A percentile compares a stretch with the other conserved stretches of the same genome.
Conservation (phyloP, 1,140 invertebrate genomes). For the Halictus rubicundus region DNA sequence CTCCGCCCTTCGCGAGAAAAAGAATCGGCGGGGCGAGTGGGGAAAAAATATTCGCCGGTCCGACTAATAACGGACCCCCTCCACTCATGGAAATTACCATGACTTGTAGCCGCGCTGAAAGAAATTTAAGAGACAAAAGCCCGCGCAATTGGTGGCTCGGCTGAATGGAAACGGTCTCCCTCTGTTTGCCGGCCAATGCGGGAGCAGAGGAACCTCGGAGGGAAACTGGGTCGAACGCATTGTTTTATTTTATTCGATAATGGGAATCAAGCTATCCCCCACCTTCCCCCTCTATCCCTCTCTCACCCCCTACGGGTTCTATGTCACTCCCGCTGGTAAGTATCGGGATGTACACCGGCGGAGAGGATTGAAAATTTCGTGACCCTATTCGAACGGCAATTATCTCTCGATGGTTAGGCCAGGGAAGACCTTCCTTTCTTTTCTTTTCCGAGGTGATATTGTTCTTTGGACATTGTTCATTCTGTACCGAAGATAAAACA, state of each 20-base stretch:
- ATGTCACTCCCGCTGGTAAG: background rate
- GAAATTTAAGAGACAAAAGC: background rate
- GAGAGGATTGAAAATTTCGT: no score
- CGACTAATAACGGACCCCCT: background rate
- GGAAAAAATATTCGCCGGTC: background rate
- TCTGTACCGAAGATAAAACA: no score
- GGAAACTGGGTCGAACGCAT: constrained; percentile 11
- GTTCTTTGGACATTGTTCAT: no score
- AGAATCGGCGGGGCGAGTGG: background rate
- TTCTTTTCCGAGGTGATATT: no score
- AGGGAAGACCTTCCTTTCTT: background rate
- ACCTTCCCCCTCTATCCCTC: no score
- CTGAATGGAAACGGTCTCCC: background rate
- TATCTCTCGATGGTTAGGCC: constrained; percentile 8
- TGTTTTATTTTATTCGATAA: constrained; percentile 14
- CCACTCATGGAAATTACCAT: background rate
- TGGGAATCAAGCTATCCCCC: background rate
- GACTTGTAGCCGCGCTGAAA: background rate
- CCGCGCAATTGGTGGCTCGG: background rate
- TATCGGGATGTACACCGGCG: no score
- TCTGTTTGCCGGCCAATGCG: background rate
- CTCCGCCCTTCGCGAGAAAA: background rate
- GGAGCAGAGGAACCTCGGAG: no score
- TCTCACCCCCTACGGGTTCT: background rate
- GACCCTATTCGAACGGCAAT: no score